Evolutionary conservation across 2,888 invertebrate genomes (phyloP).

Genomic region (Tryphoninae sp.): DNA sequence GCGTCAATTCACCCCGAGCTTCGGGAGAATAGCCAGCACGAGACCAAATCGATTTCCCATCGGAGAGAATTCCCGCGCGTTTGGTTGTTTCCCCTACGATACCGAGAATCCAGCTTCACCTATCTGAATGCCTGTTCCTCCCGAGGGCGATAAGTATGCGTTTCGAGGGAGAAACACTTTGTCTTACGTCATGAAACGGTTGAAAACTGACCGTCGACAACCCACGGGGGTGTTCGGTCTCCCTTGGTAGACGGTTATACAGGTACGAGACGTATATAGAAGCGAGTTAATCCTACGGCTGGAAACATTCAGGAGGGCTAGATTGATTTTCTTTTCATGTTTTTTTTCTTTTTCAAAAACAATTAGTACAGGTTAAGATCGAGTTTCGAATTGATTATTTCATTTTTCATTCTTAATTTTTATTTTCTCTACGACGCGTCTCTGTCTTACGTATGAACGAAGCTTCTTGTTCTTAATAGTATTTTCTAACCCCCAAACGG

Average conservation of each 20-base stretch:
- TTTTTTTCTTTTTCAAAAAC: not conserved
- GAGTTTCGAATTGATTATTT: not conserved
- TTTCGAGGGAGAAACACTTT: slow-evolving; percentile 65
- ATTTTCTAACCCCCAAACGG: not conserved
- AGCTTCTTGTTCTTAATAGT: not conserved
- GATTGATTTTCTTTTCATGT: slow-evolving; percentile 7
- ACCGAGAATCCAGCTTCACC: slow-evolving; percentile 59
- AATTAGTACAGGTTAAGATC: not conserved
- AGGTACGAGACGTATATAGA: not conserved
- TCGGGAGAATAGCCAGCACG: not conserved
- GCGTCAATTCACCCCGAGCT: not conserved
- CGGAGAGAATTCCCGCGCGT: not conserved
- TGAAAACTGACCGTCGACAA: slow-evolving; percentile 61
- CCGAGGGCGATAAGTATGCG: slow-evolving; percentile 69
- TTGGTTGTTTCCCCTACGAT: slow-evolving; percentile 1
- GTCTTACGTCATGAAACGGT: slow-evolving; percentile 58
- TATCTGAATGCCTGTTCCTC: slow-evolving; percentile 68
- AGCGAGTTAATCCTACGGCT: not conserved
- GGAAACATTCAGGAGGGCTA: not conserved
- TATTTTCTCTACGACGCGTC: not conserved
- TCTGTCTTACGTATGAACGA: not conserved
- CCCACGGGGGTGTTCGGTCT: not conserved
- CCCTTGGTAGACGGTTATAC: not conserved
- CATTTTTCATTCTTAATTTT: not conserved
- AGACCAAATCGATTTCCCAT: slow-evolving; percentile 36